Evolutionary conservation across 2,888 invertebrate species (phyloP), one percentile per base, ranked within the genome.

Genomic region (Epinotia demarniana): DNA sequence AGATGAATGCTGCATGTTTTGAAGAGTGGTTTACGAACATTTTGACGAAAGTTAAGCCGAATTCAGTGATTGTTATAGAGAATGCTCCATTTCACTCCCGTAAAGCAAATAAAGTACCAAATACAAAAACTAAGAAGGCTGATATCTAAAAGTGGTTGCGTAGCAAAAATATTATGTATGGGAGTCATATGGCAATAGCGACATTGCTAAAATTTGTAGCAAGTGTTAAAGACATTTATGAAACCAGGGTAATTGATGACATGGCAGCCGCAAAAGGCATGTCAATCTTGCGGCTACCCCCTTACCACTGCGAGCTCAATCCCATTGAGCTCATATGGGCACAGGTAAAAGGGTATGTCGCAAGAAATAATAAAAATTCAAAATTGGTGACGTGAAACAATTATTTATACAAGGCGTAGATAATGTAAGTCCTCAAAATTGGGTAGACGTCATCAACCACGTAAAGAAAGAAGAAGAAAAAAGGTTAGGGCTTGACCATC

Each of bases 241-340:
- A 64, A 23, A 23, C 23, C 8, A 43, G 2, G 19, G 64, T 43
- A 1, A 46, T 64, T 12, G 64, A 64, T 43, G 64, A 64, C 23
- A 43, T 64, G 64, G 49, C 64, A 43, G 46, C 64, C 18, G 43
- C 19, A 49, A 11, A 43, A 43, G 64, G 64, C 43, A 19, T 49
- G 5, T 49, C 46, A 18, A 43, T 64, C 57, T 57, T 57, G 57
- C n/a, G n/a, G n/a, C n/a, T n/a, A n/a, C n/a, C 57, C n/a, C 19
- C 57, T 57, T 57, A 57, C 57, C 57, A 57, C 57, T 57, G 57
- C 57, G 57, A 57, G 57, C 57, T 57, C 57, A 57, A 64, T 49
- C 63, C 63, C 19, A 64, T 64, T n/a, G 63, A 64, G 43, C 43
- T 64, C 16, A n/a, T 64, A 19, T 64, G 64, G 64, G 64, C 64